Base-by-base conservation (phyloP, 2,888 invertebrate genomes). In the Dolichopus griseipennis region DNA sequence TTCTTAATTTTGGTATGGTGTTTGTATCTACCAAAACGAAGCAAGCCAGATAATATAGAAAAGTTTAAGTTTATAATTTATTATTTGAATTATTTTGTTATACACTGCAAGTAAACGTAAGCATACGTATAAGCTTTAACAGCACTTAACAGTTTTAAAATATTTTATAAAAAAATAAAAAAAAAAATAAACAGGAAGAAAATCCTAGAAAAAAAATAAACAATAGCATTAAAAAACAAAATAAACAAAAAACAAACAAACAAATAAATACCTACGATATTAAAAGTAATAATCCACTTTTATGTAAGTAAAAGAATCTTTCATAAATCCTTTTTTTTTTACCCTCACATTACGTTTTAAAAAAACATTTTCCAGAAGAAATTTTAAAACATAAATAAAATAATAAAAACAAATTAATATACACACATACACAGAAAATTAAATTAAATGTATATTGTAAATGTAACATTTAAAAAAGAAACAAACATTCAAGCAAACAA, bases 201-300 rank as follows among this genome's bases (percentile, higher is more conserved):
- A 12, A 41, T 41, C 41, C 3, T 41, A 41, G 41, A 41, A 41
- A 41, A 9, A 41, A 2, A 9, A 41, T 41, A 41, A 41, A 15
- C 41, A 41, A 41, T 12, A 41, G 15, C 15, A 41, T 41, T 9
- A 41, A 41, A 27, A 27, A 27, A 27, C 27, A 52, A 52, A 52
- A 52, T 18, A 18, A 12, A 52, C 8, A 52, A 52, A 52, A 52
- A 3, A 12, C 2, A 52, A 52, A 52, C 2, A 12, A 52, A 52
- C 6, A 6, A n/a, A 52, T 12, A 52, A 12, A 52, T 18, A 12
- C 18, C 18, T 6, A 52, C 12, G 37, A 37, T 52, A 52, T 52
- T 52, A 52, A 52, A 52, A 52, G 15, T 52, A 52, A 52, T 52
- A 52, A 52, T 52, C 52, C n/a, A 52, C 52, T 18, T 52, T 52